A percentile compares a stretch with the other conserved stretches of the same genome.
Evolutionary conservation across 2,888 invertebrate genomes (phyloP).

Genomic region (Pyrgus malvae): DNA sequence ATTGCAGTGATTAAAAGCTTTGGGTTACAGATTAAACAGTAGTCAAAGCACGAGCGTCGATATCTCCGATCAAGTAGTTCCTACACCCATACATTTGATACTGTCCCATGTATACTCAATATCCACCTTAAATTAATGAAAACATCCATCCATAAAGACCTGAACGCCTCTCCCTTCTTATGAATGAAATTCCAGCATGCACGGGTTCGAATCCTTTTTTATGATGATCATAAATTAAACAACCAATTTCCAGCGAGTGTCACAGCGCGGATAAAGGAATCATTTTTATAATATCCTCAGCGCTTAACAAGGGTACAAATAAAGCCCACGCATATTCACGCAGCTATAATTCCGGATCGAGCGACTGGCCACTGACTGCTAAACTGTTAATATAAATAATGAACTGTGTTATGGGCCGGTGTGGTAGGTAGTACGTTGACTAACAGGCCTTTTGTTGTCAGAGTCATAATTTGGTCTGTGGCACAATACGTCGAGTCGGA

Average conservation of each 20-base stretch:
- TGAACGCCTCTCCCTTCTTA: conserved; percentile 81
- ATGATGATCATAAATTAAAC: conserved; percentile 77
- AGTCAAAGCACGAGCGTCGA: conserved; percentile 60
- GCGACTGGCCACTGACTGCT: conserved; percentile 74
- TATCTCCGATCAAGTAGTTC: conserved; percentile 51
- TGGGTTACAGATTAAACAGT: too few species aligned
- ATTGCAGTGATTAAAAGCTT: too few species aligned
- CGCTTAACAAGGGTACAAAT: conserved; percentile 80
- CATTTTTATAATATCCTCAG: conserved; percentile 81
- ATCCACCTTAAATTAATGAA: conserved; percentile 79
- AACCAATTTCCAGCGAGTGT: conserved; percentile 80
- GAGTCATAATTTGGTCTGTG: conserved; percentile 53
- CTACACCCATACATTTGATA: conserved; percentile 58
- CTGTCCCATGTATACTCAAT: conserved; percentile 62
- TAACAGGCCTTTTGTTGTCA: conserved; percentile 71
- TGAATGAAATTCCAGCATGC: conserved; percentile 82
- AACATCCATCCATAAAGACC: conserved; percentile 80
- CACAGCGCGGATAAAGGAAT: conserved; percentile 80
- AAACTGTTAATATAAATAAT: conserved; percentile 82
- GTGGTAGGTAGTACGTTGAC: conserved; percentile 74
- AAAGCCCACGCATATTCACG: conserved; percentile 81
- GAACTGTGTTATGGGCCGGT: conserved; percentile 75
- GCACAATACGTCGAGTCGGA: conserved; percentile 31
- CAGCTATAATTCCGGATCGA: conserved; percentile 74
- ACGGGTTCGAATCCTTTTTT: conserved; percentile 78